Conservation (phyloP, 2,797 vertebrate genomes). For the Lepidocolaptes lacrymiger region DNA sequence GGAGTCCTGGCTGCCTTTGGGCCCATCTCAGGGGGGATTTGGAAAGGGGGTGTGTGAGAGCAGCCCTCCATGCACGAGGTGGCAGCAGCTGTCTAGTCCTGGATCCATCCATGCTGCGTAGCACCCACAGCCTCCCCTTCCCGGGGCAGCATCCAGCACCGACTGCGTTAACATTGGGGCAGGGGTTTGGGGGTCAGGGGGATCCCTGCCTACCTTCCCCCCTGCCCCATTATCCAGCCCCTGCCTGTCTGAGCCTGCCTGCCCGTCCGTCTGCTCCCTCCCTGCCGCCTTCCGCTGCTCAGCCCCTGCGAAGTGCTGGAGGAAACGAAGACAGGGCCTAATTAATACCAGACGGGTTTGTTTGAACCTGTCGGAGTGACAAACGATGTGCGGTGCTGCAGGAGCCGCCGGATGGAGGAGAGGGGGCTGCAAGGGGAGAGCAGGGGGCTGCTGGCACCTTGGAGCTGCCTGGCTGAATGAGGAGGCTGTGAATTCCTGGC, state of each 20-base stretch:
- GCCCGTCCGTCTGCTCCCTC: not conserved
- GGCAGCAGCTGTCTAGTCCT: conserved; percentile 41
- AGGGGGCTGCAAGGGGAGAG: not conserved
- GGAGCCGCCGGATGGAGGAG: not conserved
- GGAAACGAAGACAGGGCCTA: conserved; percentile 46
- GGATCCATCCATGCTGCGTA: accelerated
- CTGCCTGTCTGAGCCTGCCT: not conserved
- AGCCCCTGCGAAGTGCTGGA: not conserved
- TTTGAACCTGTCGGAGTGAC: conserved; percentile 62
- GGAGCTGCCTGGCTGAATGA: not conserved
- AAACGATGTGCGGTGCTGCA: conserved; percentile 21
- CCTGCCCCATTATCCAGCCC: not conserved
- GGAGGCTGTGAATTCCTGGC: not conserved
- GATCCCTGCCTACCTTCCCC: not conserved
- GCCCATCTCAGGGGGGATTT: not conserved
- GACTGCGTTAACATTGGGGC: accelerated
- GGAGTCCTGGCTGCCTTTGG: not conserved
- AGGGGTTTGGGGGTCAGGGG: not conserved
- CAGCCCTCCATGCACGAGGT: conserved; percentile 22
- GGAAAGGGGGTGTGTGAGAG: not conserved
- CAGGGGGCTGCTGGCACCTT: not conserved
- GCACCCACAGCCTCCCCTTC: not conserved
- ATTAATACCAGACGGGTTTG: conserved; percentile 59
- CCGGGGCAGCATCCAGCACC: not conserved
- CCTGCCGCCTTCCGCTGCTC: not conserved